Base-by-base conservation (phyloP, 2,888 invertebrate genomes). In the Dorcus parallelipipedus region DNA sequence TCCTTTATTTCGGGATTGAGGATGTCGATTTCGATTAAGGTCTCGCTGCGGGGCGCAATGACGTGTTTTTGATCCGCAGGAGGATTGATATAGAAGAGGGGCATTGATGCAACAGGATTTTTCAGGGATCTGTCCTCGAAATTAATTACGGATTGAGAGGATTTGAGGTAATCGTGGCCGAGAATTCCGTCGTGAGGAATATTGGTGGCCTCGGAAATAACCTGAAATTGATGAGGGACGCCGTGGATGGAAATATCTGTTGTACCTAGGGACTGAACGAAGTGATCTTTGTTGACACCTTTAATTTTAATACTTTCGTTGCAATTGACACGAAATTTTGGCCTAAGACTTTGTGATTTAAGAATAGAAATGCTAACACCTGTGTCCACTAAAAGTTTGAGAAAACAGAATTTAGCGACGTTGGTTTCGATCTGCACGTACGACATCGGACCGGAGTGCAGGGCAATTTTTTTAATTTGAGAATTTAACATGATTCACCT, bases 11-110 rank as follows among this genome's bases (percentile, higher is more conserved):
- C 52, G 17, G 58, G 51, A 52, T 66, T 67, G 23, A 52, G 17
- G 41, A 67, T 50, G 8, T 64, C 58, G 7, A 66, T 57, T 53
- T 60, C 41, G 4, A 64, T 54, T 6, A 65, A 9, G 0, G 63
- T 60, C 54, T 65, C 64, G 26, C 53, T 52, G 23, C 64, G 50
- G 0, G 64, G 62, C 8, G 52, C 38, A 6, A 63, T 38, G 47
- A 33, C 60, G 53, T 61, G 52, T 58, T 58, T 58, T 58, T 14
- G 48, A 47, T 47, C 14, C 48, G 48, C 48, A 47, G 17, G 48
- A 17, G 40, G 40, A 50, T 51, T 51, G 3, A 51, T 51, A 9
- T 51, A 51, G 3, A 51, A 51, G 40, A 51, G 38, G 23, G 38
- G 38, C 49, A 49, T 49, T 23, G 49, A 9, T 49, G n/a, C 38